phyloP scores from a whole-genome alignment of 2,888 invertebrate genomes.

The Philhelius pedissequus region DNA sequence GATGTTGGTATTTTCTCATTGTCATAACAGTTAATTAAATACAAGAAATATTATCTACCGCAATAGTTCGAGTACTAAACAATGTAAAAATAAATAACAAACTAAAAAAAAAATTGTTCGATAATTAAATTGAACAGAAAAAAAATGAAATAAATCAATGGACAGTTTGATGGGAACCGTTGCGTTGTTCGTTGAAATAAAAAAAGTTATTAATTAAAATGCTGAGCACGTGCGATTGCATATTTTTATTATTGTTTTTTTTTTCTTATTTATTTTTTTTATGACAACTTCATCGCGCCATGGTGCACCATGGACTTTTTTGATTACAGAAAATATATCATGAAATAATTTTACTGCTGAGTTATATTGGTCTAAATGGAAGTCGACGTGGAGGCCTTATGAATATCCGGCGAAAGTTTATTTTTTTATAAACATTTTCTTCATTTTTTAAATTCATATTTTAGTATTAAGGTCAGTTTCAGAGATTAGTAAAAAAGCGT shows the following conservation, averaged over 20 bases:
- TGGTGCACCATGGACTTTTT: neutral
- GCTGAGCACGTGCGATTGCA: neutral
- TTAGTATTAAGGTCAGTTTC: too few relatives aligned
- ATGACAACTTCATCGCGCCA: neutral
- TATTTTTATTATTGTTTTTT: neutral
- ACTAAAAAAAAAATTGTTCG: neutral
- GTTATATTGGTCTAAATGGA: neutral
- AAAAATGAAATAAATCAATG: neutral
- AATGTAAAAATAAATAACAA: neutral
- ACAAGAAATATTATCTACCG: constrained; percentile 5
- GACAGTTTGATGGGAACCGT: neutral
- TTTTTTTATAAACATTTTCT: too few relatives aligned
- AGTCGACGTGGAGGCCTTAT: neutral
- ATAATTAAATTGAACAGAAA: neutral
- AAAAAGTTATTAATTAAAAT: neutral
- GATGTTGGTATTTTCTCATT: constrained; percentile 1
- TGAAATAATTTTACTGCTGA: neutral
- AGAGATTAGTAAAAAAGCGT: too few relatives aligned
- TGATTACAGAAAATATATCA: neutral
- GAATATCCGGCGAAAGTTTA: neutral
- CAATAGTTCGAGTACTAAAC: neutral
- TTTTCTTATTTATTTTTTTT: too few relatives aligned
- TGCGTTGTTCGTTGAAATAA: neutral
- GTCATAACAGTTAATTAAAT: constrained; percentile 2
- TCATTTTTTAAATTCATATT: too few relatives aligned